Evolutionary conservation across 2,113 vertebrate genomes (phyloP), one percentile per base, ranked within the genome.

Genomic region (Macrotis lagotis): DNA sequence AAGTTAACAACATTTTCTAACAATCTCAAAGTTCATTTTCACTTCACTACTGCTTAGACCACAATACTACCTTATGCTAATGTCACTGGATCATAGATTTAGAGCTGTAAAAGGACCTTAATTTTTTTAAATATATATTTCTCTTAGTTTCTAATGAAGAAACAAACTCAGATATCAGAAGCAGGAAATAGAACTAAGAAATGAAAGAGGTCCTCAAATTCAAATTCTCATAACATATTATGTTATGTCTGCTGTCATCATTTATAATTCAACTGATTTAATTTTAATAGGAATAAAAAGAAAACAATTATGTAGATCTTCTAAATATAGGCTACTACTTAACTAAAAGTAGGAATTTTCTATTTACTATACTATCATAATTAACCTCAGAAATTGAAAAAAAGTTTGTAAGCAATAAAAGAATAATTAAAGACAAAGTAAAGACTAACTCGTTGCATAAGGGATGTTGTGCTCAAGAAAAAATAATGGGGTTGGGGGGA

Each of bases 1-100:
- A 83, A 83, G 44, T 83, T 83, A 83, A 44, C 19, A 44, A 37
- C 4, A 5, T 55, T 93, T 74, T 51, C 31, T 89, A 96, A 97
- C 14, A 5, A 50, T 92, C 25, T 49, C n/a, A 0, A 95, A 88
- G 25, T 1, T 59, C 25, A 5, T 50, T 89, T 49, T n/a, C 49
- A 89, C 26, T 48, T 26, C 25, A 48, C 47, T 31, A 48, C 24
- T 26, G 47, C 25, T 48, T 89, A 89, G 47, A 89, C 24, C 11
- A 26, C 12, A 48, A 19, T 24, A 89, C 48, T 48, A 28, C 11
- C 10, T 59, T 14, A 24, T 89, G 26, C 25, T n/a, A n/a, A 74
- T n/a, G 59, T 74, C 37, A 19, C 19, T n/a, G 14, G 59, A 7
- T 74, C 37, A 74, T n/a, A 74, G 37, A 74, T n/a, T 74, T 19